Conservation (phyloP, 1,140 invertebrate genomes). For the Drosophila dunni region DNA sequence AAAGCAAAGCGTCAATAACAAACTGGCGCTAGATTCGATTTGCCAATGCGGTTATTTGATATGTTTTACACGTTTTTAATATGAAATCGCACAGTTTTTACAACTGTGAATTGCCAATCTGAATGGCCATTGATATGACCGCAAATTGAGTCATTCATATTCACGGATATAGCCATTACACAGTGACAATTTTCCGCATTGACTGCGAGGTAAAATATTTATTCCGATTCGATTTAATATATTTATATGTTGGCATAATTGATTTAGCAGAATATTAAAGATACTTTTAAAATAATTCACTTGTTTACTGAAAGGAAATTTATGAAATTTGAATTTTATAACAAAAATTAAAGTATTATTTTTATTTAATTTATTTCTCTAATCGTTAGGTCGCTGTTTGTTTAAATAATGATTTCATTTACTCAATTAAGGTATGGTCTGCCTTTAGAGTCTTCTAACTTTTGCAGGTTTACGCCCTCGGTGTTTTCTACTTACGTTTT, state of each 20-base stretch:
- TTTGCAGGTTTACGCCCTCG: too few relatives aligned
- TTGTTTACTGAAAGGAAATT: conserved; percentile 3
- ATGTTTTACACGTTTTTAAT: conserved; percentile 54
- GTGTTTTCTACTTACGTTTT: too few relatives aligned
- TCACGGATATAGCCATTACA: neutral
- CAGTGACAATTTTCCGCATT: conserved; percentile 27
- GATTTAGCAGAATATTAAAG: conserved; percentile 2
- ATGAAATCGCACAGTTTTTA: conserved; percentile 38
- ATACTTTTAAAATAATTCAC: neutral
- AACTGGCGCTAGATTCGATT: conserved; percentile 34
- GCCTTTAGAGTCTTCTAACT: too few relatives aligned
- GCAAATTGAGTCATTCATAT: conserved; percentile 35
- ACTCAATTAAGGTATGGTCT: neutral
- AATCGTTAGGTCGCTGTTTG: too few relatives aligned
- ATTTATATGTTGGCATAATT: conserved; percentile 1
- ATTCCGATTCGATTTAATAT: conserved; percentile 2
- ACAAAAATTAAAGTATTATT: too few relatives aligned
- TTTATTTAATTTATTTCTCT: too few relatives aligned
- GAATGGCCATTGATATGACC: conserved; percentile 39
- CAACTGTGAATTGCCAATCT: conserved; percentile 8
- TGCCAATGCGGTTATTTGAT: conserved; percentile 19
- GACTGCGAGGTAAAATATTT: neutral
- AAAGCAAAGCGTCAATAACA: conserved; percentile 38
- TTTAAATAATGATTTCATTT: neutral
- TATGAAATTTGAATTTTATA: too few relatives aligned